A percentile compares a stretch with the other conserved stretches of the same genome.
These are phyloP conservation scores for Notamacropus eugenii DNA, from an alignment of 2,797 vertebrate species.

Conservation along the genomic window DNA sequence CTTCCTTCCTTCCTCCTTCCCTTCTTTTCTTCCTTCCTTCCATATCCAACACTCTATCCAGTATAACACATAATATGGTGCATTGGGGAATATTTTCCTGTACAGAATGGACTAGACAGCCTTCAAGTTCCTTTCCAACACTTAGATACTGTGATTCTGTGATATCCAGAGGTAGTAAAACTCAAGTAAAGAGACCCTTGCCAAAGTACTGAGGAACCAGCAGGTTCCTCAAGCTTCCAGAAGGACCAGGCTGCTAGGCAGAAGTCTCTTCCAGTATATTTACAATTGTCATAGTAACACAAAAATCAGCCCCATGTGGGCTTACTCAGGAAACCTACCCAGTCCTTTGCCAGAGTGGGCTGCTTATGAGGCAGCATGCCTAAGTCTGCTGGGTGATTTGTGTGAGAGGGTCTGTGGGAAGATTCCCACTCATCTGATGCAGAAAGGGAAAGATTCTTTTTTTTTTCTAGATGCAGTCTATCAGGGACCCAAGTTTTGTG, in stretches of 20 bases:
- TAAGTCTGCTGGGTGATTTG: background rate
- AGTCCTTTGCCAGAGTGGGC: background rate
- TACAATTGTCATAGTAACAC: conserved; percentile 51
- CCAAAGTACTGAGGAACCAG: background rate
- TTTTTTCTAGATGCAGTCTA: background rate
- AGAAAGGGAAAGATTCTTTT: conserved; percentile 19
- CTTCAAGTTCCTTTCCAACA: background rate
- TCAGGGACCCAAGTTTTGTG: conserved; percentile 6
- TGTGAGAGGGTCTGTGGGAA: background rate
- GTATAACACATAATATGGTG: background rate
- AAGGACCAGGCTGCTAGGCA: background rate
- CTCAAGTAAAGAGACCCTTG: background rate
- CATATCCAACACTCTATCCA: background rate
- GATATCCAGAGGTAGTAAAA: background rate
- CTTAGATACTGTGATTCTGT: background rate
- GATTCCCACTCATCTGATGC: background rate
- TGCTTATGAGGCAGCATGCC: background rate
- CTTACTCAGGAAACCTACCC: background rate
- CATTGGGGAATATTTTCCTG: background rate
- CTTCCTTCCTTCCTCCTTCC: background rate
- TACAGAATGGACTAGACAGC: background rate
- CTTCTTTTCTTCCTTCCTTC: background rate
- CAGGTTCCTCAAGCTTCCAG: conserved; percentile 23
- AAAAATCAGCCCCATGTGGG: rapidly evolving
- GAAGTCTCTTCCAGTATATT: background rate